Conservation (phyloP, 2,888 invertebrate species). For the Brenthis daphne region DNA sequence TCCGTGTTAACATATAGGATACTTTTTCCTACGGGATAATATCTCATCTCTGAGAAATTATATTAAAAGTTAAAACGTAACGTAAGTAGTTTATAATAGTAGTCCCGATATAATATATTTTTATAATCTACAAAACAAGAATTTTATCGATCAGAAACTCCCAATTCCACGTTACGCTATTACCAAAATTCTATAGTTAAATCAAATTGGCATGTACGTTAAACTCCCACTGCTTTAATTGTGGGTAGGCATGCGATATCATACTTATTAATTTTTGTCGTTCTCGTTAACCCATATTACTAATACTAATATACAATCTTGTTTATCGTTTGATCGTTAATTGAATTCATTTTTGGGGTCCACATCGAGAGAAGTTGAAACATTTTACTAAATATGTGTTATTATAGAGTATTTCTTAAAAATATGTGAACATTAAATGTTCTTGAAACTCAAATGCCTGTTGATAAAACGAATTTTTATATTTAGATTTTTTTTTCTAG, state of each 20-base stretch:
- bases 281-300: constrained; percentile 42
- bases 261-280: constrained; percentile 47
- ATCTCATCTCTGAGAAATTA: too few species aligned
- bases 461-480: too few species aligned
- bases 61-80: too few species aligned
- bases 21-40: too few species aligned
- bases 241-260: constrained; percentile 44
- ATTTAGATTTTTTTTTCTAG: too few species aligned
- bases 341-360: background rate
- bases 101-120: too few species aligned
- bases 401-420: too few species aligned
- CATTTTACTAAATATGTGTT: background rate
- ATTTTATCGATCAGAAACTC: background rate
- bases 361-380: background rate
- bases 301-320: constrained; percentile 21
- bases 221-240: constrained; percentile 43
- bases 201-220: constrained; percentile 45
- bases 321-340: constrained; percentile 12
- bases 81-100: too few species aligned
- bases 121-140: background rate
- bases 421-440: background rate
- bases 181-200: constrained; percentile 40
- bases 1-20: too few species aligned
- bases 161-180: constrained; percentile 2
- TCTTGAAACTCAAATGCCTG: too few species aligned